These are phyloP conservation scores for Oreortyx pictus DNA, from an alignment of 2,797 vertebrate genomes.

Conservation along the genomic window DNA sequence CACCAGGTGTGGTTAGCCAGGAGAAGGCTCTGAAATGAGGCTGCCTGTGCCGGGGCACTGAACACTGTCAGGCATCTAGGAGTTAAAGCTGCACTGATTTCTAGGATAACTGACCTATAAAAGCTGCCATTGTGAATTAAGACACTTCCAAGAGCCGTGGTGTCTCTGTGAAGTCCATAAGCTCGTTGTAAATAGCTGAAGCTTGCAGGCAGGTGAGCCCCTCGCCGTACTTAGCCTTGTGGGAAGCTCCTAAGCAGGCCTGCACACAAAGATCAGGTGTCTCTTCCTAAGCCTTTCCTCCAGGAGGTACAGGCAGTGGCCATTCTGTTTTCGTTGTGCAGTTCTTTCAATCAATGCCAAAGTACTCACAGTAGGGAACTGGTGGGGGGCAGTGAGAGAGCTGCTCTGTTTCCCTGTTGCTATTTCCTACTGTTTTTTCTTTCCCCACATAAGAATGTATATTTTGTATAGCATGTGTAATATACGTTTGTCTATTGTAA, in stretches of 20 bases:
- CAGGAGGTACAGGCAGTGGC: background rate
- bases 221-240: background rate
- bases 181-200: background rate
- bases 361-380: background rate
- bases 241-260: background rate
- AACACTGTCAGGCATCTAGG: background rate
- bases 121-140: background rate
- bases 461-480: constrained; percentile 83
- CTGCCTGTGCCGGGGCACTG: background rate
- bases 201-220: background rate
- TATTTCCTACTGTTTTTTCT: constrained; percentile 78
- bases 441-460: constrained; percentile 79
- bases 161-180: background rate
- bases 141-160: background rate
- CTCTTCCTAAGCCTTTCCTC: background rate
- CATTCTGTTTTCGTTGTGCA: background rate
- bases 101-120: background rate
- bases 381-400: background rate
- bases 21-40: background rate
- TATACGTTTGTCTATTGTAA: constrained; percentile 77
- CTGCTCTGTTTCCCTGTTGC: constrained; percentile 42
- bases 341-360: constrained; percentile 9
- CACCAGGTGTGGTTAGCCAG: background rate
- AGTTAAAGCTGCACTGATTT: background rate
- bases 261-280: background rate